Base-by-base conservation (phyloP, 2,888 invertebrate genomes). In the Linyphia triangularis region DNA sequence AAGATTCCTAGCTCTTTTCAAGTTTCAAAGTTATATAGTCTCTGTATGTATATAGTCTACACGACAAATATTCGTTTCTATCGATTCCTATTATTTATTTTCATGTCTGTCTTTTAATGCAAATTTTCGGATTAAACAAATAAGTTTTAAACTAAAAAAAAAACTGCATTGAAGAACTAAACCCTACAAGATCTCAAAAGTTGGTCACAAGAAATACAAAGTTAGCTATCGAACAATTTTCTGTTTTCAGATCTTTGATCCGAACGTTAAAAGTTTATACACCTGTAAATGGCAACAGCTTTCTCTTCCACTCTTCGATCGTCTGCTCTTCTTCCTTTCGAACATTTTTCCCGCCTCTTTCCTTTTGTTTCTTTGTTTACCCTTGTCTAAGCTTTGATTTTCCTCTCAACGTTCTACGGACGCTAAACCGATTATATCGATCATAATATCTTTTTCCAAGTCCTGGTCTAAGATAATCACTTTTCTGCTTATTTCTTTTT, bases 251-350 rank as follows among this genome's bases (percentile, higher is more conserved):
- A 85, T 67, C 77, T 85, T 85, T 85, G 84, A 85, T 85, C 84
- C 73, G 28, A 85, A 33, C 77, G 84, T 85, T 75, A 77, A 85
- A 85, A 85, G 84, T 85, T 85, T 77, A 85, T 75, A 75, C 77
- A 77, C 84, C 84, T 85, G 84, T 85, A 85, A 82, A 77, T 85
- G 84, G 84, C 84, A 85, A 85, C 84, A 85, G 75, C 84, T 85
- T 85, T 77, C 69, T 77, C 84, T 37, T 19, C 28, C 57, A 57
- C 33, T 57, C 24, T 85, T 85, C 84, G 84, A 85, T 85, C 82
- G 82, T 43, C 72, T 72, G 65, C 10, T 57, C 7, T 51, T 16
- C 16, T 40, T 70, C n/a, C 9, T 28, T 10, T 24, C 67, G 24
- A 51, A 28, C 65, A 67, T 72, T 43, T 67, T 37, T 63, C 51